Conservation (phyloP, 2,113 vertebrate genomes). For the Callocephalon fimbriatum region DNA sequence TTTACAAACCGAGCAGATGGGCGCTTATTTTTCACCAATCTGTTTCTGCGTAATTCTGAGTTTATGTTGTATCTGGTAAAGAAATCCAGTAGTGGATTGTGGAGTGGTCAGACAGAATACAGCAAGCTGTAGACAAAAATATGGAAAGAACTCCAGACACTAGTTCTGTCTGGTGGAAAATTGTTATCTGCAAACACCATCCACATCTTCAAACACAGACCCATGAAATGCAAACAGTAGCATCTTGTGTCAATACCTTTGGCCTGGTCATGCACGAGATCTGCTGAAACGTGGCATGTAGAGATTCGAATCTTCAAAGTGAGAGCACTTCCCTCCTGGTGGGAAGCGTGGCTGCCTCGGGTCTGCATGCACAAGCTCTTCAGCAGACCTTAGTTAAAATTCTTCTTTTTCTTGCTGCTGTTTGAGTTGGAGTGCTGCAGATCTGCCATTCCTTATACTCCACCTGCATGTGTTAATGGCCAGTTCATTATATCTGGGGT, state of each 20-base stretch:
- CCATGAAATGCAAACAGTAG: constrained; percentile 26
- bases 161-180: constrained; percentile 34
- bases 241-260: constrained; percentile 27
- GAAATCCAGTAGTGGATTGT: background rate
- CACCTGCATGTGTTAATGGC: background rate
- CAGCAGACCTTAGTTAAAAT: background rate
- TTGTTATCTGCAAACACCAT: constrained; percentile 55
- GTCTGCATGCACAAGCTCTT: background rate
- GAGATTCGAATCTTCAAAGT: background rate
- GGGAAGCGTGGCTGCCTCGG: fast-evolving
- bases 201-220: constrained; percentile 24
- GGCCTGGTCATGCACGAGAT: background rate
- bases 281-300: background rate
- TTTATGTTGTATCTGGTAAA: constrained; percentile 40
- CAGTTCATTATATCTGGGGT: background rate
- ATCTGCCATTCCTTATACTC: background rate
- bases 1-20: background rate
- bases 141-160: constrained; percentile 35
- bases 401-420: background rate
- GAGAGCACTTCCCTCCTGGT: background rate
- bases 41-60: background rate
- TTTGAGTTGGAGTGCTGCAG: background rate
- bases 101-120: constrained; percentile 27
- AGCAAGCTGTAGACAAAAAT: background rate
- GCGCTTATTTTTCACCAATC: background rate